These are phyloP conservation scores for Synchiropus splendidus DNA, from an alignment of 2,113 vertebrate genomes.

Conservation along the genomic window DNA sequence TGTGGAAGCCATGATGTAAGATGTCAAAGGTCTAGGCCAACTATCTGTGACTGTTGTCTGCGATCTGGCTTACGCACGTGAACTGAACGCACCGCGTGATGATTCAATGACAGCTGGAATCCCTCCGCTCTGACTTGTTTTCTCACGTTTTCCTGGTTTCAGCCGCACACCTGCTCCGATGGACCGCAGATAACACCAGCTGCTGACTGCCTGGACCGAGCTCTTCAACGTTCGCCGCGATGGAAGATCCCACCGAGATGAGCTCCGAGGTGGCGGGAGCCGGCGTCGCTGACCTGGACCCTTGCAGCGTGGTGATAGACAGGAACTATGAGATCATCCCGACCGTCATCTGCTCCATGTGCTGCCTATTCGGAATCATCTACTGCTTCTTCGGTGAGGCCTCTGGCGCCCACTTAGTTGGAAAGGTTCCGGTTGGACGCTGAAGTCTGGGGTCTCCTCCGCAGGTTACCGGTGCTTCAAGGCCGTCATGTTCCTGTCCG, in stretches of 20 bases:
- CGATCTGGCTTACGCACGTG: too few species aligned
- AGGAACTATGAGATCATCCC: slow-evolving; percentile 72
- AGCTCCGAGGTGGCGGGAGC: slow-evolving; percentile 51
- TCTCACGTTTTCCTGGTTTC: not conserved
- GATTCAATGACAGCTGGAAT: slow-evolving; percentile 16
- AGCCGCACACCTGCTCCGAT: slow-evolving; percentile 31
- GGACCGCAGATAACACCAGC: slow-evolving; percentile 48
- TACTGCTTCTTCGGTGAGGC: slow-evolving; percentile 84
- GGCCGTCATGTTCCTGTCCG: slow-evolving; percentile 84
- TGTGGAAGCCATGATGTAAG: too few species aligned
- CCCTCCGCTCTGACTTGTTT: slow-evolving; percentile 10
- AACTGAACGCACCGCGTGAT: not conserved
- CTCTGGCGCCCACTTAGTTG: not conserved
- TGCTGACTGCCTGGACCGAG: slow-evolving; percentile 3
- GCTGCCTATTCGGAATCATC: slow-evolving; percentile 80
- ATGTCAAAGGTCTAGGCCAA: too few species aligned
- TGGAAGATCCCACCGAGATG: slow-evolving; percentile 61
- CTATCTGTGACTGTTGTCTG: too few species aligned
- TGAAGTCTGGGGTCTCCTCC: slow-evolving; percentile 1
- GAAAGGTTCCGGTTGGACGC: too few species aligned
- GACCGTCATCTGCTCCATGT: slow-evolving; percentile 75
- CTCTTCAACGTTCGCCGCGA: slow-evolving; percentile 19
- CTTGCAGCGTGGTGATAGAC: slow-evolving; percentile 69
- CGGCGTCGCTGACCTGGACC: slow-evolving; percentile 39
- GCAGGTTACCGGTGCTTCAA: slow-evolving; percentile 86